phyloP scores from a whole-genome alignment of 2,797 vertebrate species.

The Pangasius larnaudii region DNA sequence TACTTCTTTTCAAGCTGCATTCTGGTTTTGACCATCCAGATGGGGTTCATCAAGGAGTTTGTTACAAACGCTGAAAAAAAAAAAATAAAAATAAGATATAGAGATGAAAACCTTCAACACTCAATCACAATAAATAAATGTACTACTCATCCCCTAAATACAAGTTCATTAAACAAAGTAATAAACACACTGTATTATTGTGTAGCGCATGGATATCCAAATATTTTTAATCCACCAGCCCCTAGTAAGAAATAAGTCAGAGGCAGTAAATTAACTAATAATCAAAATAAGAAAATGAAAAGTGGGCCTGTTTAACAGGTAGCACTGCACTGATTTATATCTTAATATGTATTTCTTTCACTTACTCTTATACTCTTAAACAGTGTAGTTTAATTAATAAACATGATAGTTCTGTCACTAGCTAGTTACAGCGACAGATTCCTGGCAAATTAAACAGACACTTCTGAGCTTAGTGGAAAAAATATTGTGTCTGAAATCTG shows the following conservation, averaged over 20 bases:
- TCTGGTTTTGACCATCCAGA: conserved; percentile 99
- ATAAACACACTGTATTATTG: background rate
- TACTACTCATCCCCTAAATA: background rate
- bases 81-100: background rate
- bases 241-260: background rate
- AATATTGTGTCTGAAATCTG: background rate
- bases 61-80: conserved; percentile 87
- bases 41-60: conserved; percentile 96
- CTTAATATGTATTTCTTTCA: background rate
- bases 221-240: background rate
- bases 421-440: background rate
- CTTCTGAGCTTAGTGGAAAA: background rate
- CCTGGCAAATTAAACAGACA: background rate
- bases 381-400: background rate
- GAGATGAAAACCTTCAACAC: background rate
- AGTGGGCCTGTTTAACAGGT: background rate
- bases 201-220: background rate
- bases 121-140: background rate
- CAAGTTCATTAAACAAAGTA: background rate
- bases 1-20: conserved; percentile 98
- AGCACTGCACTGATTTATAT: background rate
- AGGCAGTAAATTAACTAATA: background rate
- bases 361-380: background rate
- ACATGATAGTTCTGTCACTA: background rate
- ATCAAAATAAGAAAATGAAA: background rate